Percentiles rank a stretch among this genome's conserved stretches.
Evolutionary conservation across 2,888 invertebrate species (phyloP).

Genomic region (Empis livida): DNA sequence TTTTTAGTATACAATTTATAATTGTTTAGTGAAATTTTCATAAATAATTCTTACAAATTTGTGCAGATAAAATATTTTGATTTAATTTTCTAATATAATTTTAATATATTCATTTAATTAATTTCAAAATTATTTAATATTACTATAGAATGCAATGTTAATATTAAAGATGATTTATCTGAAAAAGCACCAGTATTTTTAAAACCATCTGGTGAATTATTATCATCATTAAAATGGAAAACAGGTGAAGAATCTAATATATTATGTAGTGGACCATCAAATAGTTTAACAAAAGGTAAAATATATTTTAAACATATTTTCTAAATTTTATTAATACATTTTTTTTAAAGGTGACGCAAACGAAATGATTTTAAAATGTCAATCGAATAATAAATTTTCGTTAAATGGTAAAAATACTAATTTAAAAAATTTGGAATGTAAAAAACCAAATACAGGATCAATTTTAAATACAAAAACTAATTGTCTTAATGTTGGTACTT

Average conservation of each 20-base stretch:
- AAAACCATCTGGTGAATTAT: not conserved
- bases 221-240: not conserved
- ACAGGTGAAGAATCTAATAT: not conserved
- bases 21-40: too few relatives aligned
- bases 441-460: not conserved
- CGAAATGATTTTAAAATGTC: not conserved
- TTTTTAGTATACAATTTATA: too few relatives aligned
- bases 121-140: not conserved
- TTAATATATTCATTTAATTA: too few relatives aligned
- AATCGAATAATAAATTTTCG: not conserved
- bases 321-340: not conserved
- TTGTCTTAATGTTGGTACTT: conserved; percentile 4
- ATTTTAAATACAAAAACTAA: not conserved
- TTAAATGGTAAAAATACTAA: not conserved
- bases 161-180: not conserved
- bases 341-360: not conserved
- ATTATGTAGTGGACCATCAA: conserved; percentile 1
- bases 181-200: not conserved
- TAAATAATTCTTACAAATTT: too few relatives aligned
- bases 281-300: not conserved
- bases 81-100: too few relatives aligned
- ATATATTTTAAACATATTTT: not conserved
- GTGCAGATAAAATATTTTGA: too few relatives aligned
- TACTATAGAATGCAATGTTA: not conserved
- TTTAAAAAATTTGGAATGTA: not conserved